Conservation (phyloP, 2,888 invertebrate genomes). For the Rhopalosiphum nymphaeae region DNA sequence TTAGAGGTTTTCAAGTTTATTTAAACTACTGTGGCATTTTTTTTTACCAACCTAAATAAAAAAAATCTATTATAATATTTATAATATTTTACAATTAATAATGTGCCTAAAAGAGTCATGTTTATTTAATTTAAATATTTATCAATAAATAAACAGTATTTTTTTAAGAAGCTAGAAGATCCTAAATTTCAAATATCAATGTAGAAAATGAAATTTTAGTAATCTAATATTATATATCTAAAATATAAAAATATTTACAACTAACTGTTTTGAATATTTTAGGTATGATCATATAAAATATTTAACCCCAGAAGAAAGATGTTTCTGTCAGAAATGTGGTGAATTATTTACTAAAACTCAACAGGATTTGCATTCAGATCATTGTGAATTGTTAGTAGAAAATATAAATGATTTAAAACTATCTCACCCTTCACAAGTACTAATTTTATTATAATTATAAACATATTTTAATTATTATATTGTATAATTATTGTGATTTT, state of each 20-base stretch:
- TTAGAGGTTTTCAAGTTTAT: too few species aligned
- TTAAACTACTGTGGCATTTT: too few species aligned
- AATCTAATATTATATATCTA: background rate
- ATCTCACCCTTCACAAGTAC: slow-evolving; percentile 63
- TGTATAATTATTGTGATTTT: background rate
- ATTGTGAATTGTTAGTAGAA: slow-evolving; percentile 46
- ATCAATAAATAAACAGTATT: too few species aligned
- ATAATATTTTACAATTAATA: too few species aligned
- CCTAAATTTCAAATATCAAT: too few species aligned
- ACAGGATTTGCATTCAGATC: slow-evolving; percentile 40
- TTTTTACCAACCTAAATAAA: too few species aligned
- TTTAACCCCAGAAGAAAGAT: slow-evolving; percentile 55
- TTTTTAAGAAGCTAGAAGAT: too few species aligned
- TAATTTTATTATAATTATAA: background rate
- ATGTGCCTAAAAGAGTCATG: too few species aligned
- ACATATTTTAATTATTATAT: background rate
- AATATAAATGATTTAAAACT: slow-evolving; percentile 49
- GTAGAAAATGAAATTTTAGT: too few species aligned
- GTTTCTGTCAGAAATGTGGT: slow-evolving; percentile 62
- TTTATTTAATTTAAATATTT: too few species aligned
- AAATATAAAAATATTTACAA: background rate
- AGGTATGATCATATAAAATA: slow-evolving; percentile 37
- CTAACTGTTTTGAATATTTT: background rate
- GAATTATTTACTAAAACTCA: slow-evolving; percentile 45
- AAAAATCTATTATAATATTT: too few species aligned